Conservation (phyloP, 1,140 invertebrate species). For the Harpegnathos saltator region DNA sequence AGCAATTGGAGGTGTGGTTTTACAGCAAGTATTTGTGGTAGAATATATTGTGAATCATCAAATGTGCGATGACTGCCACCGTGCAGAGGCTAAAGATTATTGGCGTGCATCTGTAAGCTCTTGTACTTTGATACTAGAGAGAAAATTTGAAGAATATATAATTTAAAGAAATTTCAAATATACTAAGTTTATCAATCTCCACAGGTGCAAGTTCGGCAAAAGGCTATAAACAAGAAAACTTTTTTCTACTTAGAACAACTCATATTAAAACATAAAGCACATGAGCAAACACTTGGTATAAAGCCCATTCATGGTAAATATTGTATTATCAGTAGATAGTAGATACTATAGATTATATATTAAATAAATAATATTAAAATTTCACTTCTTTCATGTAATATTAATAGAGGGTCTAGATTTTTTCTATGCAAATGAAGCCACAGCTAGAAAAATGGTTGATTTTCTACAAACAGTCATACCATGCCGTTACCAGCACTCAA, state of each 20-base stretch:
- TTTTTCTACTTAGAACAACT: conserved; percentile 99
- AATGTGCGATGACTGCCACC: conserved; percentile 99
- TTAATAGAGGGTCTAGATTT: conserved; percentile 97
- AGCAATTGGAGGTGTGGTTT: conserved; percentile 92
- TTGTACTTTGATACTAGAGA: neutral
- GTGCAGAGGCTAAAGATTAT: conserved; percentile 98
- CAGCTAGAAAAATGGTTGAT: conserved; percentile 98
- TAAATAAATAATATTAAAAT: conserved; percentile 38
- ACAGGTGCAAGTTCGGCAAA: conserved; percentile 94
- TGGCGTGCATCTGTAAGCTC: conserved; percentile 95
- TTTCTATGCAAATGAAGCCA: conserved; percentile 95
- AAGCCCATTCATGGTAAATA: conserved; percentile 94
- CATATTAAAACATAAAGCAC: conserved; percentile 97
- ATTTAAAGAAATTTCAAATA: conserved; percentile 22
- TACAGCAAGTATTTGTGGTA: conserved; percentile 97
- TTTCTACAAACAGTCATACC: conserved; percentile 96
- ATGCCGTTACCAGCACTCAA: conserved; percentile 94
- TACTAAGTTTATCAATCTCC: conserved; percentile 30
- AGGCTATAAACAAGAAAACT: conserved; percentile 98
- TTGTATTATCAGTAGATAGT: conserved; percentile 27
- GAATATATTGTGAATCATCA: conserved; percentile 96
- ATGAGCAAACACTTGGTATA: conserved; percentile 96
- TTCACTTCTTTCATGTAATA: conserved; percentile 39
- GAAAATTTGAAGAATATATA: conserved; percentile 22
- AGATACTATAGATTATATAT: conserved; percentile 40